Conservation (phyloP, 2,888 invertebrate species). For the Atrina japonica region DNA sequence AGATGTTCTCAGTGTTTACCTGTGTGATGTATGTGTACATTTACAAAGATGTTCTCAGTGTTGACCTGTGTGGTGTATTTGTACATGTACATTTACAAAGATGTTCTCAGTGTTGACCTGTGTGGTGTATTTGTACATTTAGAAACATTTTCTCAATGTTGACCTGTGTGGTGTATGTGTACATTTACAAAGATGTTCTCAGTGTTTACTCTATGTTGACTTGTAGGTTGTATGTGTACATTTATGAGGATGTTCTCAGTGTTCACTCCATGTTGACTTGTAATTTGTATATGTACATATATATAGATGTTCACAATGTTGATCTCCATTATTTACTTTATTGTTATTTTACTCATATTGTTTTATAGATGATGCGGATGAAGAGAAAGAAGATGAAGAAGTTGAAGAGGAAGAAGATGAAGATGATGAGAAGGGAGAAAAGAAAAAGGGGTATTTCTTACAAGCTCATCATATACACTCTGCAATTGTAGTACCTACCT, state of each 20-base stretch:
- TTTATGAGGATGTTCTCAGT: too few relatives aligned
- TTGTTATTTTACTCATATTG: background rate
- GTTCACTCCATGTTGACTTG: too few relatives aligned
- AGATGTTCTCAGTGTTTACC: too few relatives aligned
- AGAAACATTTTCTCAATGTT: too few relatives aligned
- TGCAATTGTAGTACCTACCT: too few relatives aligned
- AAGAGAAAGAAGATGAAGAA: conserved; percentile 48
- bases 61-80: background rate
- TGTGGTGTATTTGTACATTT: too few relatives aligned
- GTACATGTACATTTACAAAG: background rate
- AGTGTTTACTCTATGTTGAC: background rate
- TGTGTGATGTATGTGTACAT: too few relatives aligned
- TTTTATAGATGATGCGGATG: background rate
- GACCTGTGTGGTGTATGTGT: too few relatives aligned
- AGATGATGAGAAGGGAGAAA: conserved; percentile 52
- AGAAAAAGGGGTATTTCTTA: conserved; percentile 29
- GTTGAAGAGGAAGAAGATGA: conserved; percentile 63
- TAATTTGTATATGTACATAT: background rate
- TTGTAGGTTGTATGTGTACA: too few relatives aligned
- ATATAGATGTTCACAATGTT: background rate
- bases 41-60: too few relatives aligned
- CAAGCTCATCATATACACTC: too few relatives aligned
- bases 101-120: background rate
- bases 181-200: background rate
- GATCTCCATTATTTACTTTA: too few relatives aligned